Evolutionary conservation across 2,797 vertebrate genomes (phyloP).

Genomic region (Hapalemur alaotrensis): DNA sequence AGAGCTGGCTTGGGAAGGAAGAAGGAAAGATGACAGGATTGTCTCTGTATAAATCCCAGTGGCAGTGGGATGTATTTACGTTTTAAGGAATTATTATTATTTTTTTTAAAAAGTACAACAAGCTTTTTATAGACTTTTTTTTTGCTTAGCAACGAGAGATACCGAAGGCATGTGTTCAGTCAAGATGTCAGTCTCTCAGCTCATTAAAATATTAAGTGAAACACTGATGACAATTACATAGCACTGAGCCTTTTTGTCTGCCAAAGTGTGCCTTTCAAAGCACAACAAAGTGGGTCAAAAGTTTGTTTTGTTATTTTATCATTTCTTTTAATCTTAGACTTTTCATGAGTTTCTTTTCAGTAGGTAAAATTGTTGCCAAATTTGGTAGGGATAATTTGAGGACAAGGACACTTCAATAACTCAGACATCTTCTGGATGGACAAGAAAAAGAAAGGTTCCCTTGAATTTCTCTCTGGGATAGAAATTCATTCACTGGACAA

Average conservation of each 20-base stretch:
- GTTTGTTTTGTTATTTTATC: slow-evolving; percentile 62
- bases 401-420: not conserved
- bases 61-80: slow-evolving; percentile 68
- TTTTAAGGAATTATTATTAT: slow-evolving; percentile 64
- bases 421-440: not conserved
- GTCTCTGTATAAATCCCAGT: slow-evolving; percentile 70
- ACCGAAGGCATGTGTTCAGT: slow-evolving; percentile 62
- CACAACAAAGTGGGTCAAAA: slow-evolving; percentile 24
- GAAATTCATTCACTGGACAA: not conserved
- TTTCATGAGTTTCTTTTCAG: not conserved
- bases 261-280: slow-evolving; percentile 71
- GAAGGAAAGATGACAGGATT: slow-evolving; percentile 12
- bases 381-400: slow-evolving; percentile 11
- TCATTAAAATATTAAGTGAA: slow-evolving; percentile 83
- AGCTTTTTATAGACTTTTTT: slow-evolving; percentile 76
- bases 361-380: not conserved
- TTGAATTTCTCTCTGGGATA: not conserved
- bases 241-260: slow-evolving; percentile 66
- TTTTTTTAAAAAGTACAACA: slow-evolving; percentile 43
- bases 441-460: not conserved
- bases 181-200: slow-evolving; percentile 76
- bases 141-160: slow-evolving; percentile 81
- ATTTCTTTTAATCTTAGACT: slow-evolving; percentile 33
- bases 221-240: slow-evolving; percentile 73
- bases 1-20: slow-evolving; percentile 45